A percentile compares a stretch with the other conserved stretches of the same genome.
These are phyloP conservation scores for Physeter macrocephalus DNA, from an alignment of 2,113 vertebrate genomes.

Conservation along the genomic window DNA sequence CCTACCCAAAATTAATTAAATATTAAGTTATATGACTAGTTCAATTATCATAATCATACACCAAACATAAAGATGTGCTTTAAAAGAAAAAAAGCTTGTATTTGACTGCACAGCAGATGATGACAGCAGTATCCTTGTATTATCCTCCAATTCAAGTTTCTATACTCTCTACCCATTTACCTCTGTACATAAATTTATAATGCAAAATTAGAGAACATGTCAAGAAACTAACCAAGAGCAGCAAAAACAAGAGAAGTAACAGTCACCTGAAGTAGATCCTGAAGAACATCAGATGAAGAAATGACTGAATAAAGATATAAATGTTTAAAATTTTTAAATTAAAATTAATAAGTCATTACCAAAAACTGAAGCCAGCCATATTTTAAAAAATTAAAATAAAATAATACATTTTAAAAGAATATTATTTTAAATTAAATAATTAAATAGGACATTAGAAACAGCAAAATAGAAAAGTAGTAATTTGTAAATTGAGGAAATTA, in stretches of 20 bases:
- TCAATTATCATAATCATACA: background rate
- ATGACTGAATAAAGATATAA: background rate
- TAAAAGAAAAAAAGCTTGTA: background rate
- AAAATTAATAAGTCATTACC: too few relatives aligned
- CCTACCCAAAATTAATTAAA: background rate
- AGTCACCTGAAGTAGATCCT: background rate
- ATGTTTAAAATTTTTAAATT: background rate
- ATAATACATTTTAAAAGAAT: background rate
- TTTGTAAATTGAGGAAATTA: background rate
- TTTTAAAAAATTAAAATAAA: conserved; percentile 10
- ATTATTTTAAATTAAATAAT: conserved; percentile 11
- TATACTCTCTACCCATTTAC: background rate
- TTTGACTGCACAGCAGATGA: background rate
- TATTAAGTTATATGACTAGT: background rate
- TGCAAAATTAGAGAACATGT: background rate
- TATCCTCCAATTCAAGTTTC: background rate
- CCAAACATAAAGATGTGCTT: background rate
- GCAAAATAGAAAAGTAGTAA: background rate
- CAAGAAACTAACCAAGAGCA: background rate
- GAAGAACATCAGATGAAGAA: background rate
- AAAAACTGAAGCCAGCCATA: background rate
- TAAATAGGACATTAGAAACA: background rate
- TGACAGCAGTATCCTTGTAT: background rate
- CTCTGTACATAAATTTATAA: background rate
- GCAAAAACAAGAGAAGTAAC: background rate